These are phyloP conservation scores for Serilophus lunatus DNA, from an alignment of 2,113 vertebrate genomes.

Conservation along the genomic window DNA sequence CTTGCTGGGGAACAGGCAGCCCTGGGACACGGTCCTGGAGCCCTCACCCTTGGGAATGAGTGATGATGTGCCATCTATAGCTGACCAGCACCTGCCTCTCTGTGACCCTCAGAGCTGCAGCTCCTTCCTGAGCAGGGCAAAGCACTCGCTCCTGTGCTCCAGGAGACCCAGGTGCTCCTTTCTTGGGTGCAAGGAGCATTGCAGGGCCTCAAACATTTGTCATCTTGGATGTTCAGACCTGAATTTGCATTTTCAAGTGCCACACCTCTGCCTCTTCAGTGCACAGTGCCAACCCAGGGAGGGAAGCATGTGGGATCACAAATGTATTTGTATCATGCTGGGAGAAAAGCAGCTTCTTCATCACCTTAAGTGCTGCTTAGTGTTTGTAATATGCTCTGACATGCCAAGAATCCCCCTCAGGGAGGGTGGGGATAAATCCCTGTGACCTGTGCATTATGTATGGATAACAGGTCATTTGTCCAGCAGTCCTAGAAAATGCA, in stretches of 20 bases:
- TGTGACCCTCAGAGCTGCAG: background rate
- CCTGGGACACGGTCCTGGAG: background rate
- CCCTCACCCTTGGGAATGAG: background rate
- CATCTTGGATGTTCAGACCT: background rate
- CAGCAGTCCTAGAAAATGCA: background rate
- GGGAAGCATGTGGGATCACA: background rate
- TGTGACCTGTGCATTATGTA: background rate
- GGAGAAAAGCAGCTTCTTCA: background rate
- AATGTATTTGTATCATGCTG: background rate
- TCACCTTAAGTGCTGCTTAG: background rate
- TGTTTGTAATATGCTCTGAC: background rate
- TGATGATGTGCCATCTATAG: background rate
- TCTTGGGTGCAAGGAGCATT: background rate
- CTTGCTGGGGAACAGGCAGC: background rate
- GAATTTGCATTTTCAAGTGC: slow-evolving; percentile 14
- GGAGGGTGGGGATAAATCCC: background rate
- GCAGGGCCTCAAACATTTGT: background rate
- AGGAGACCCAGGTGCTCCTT: background rate
- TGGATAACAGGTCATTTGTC: background rate
- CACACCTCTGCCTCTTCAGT: background rate
- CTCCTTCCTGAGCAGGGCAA: background rate
- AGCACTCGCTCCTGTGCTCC: background rate
- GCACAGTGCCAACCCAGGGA: background rate
- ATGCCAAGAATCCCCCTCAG: background rate
- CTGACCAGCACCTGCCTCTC: background rate